Conservation (phyloP, 2,113 vertebrate genomes). For the Macroglossus sobrinus region DNA sequence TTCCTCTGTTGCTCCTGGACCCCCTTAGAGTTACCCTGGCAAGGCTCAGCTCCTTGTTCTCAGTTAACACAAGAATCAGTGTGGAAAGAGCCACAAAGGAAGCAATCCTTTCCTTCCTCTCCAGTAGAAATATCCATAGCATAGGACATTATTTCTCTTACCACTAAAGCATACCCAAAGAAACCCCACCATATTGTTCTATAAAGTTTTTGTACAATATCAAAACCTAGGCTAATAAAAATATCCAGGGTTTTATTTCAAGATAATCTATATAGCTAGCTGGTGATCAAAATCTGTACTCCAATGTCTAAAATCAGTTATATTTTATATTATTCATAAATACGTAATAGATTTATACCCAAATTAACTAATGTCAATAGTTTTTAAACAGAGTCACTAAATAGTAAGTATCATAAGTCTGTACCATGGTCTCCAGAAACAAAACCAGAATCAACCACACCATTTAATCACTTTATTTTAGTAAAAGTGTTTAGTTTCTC, state of each 20-base stretch:
- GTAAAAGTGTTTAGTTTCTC: background rate
- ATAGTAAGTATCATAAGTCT: background rate
- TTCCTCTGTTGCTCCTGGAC: background rate
- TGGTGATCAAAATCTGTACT: background rate
- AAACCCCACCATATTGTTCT: background rate
- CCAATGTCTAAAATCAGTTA: background rate
- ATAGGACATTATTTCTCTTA: background rate
- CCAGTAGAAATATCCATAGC: background rate
- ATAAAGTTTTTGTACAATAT: background rate
- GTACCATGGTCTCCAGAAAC: background rate
- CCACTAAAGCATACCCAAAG: background rate
- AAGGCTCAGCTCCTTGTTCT: background rate
- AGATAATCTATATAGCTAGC: background rate
- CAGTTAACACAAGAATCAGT: background rate
- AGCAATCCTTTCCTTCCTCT: background rate
- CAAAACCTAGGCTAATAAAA: background rate
- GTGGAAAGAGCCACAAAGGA: background rate
- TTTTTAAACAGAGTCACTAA: background rate
- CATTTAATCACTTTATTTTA: background rate
- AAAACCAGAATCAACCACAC: background rate
- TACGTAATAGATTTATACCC: background rate
- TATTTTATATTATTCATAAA: background rate
- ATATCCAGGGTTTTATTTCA: background rate
- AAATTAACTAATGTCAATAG: background rate
- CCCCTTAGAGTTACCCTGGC: background rate